These are phyloP conservation scores for Chondrosia reniformis DNA, from an alignment of 37 sponge, comb jelly and placozoan genomes.

Conservation along the genomic window DNA sequence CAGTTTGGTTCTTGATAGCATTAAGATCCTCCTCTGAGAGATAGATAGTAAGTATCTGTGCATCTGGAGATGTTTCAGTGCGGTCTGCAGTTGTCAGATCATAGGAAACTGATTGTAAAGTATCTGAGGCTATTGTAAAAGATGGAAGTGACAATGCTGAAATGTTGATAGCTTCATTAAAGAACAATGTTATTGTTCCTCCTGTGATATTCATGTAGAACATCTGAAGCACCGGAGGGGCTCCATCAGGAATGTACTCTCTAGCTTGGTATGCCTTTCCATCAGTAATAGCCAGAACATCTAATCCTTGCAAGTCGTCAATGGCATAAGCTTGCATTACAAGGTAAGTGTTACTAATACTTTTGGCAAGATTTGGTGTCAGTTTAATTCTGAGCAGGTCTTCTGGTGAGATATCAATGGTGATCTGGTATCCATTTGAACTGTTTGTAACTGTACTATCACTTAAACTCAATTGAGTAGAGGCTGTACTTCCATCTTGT, in stretches of 20 bases:
- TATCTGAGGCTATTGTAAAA: slow-evolving; percentile 31
- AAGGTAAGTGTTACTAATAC: slow-evolving; percentile 59
- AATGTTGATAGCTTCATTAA: slow-evolving; percentile 74
- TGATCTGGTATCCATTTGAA: slow-evolving; percentile 60
- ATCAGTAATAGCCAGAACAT: slow-evolving; percentile 90
- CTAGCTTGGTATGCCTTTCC: slow-evolving; percentile 73
- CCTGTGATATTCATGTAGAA: slow-evolving; percentile 56
- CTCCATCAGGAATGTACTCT: slow-evolving; percentile 56
- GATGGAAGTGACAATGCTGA: slow-evolving; percentile 28
- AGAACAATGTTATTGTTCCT: slow-evolving; percentile 46
- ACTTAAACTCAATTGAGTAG: slow-evolving; percentile 24
- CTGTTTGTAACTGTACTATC: slow-evolving; percentile 27
- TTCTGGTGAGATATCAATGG: slow-evolving; percentile 53
- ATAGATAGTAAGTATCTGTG: slow-evolving; percentile 43
- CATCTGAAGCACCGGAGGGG: slow-evolving; percentile 42
- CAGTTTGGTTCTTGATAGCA: slow-evolving; percentile 36
- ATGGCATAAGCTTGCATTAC: slow-evolving; percentile 89
- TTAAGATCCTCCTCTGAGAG: slow-evolving; percentile 51
- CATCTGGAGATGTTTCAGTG: slow-evolving; percentile 44
- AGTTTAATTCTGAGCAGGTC: slow-evolving; percentile 77
- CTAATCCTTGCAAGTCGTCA: slow-evolving; percentile 76
- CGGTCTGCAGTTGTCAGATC: slow-evolving; percentile 22
- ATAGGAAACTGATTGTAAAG: neutral
- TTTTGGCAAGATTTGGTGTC: slow-evolving; percentile 56
- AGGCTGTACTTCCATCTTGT: slow-evolving; percentile 43